Percentiles rank a stretch among this genome's conserved stretches.
phyloP scores from a whole-genome alignment of 2,797 vertebrate species.

The Chaenodraco wilsoni region DNA sequence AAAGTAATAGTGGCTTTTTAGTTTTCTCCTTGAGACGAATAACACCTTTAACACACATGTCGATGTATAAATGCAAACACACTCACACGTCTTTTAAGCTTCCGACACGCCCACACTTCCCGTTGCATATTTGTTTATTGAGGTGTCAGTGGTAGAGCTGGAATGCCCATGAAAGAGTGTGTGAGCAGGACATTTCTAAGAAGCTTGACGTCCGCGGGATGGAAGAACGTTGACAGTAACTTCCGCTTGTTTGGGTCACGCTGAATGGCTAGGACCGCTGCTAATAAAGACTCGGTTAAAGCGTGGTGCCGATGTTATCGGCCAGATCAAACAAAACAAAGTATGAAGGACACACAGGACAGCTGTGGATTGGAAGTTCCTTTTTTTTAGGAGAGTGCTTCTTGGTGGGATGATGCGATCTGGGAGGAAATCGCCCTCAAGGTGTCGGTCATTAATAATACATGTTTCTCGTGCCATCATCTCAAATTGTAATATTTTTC shows the following conservation, averaged over 20 bases:
- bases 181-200: conserved; percentile 14
- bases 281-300: conserved; percentile 14
- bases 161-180: conserved; percentile 65
- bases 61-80: conserved; percentile 9
- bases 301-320: conserved; percentile 5
- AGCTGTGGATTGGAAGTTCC: background rate
- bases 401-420: background rate
- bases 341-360: background rate
- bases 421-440: background rate
- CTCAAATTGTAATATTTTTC: too few relatives aligned
- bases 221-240: conserved; percentile 38
- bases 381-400: too few relatives aligned
- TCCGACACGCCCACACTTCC: conserved; percentile 28
- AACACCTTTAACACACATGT: background rate
- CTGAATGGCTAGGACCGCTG: conserved; percentile 2
- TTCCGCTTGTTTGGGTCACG: conserved; percentile 35
- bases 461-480: background rate
- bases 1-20: background rate
- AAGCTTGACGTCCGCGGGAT: conserved; percentile 2
- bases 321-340: background rate
- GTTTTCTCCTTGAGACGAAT: conserved; percentile 1
- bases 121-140: conserved; percentile 53
- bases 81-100: conserved; percentile 38
- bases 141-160: conserved; percentile 46
- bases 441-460: background rate